A percentile compares a stretch with the other conserved stretches of the same genome.
These are phyloP conservation scores for Chelmon rostratus DNA, from an alignment of 2,797 vertebrate genomes.

Conservation along the genomic window DNA sequence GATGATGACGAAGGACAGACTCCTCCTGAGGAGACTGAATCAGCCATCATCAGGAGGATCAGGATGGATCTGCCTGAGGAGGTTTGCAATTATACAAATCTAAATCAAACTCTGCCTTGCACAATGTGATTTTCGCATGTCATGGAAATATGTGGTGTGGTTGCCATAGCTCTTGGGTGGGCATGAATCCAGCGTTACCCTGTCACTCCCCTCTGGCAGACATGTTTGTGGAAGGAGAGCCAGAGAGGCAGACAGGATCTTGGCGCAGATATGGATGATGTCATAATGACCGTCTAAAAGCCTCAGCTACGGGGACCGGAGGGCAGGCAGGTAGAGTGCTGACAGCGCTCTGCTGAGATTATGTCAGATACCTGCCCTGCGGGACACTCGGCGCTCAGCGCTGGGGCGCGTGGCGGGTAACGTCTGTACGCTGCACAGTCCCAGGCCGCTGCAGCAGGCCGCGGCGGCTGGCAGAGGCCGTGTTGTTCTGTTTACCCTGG, in stretches of 20 bases:
- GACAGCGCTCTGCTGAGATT: slow-evolving; percentile 70
- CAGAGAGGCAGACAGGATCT: slow-evolving; percentile 68
- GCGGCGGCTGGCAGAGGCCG: slow-evolving; percentile 56
- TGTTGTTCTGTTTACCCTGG: slow-evolving; percentile 80
- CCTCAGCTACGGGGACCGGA: slow-evolving; percentile 34
- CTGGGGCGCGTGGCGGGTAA: slow-evolving; percentile 47
- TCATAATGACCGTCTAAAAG: slow-evolving; percentile 78
- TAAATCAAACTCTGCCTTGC: slow-evolving; percentile 48
- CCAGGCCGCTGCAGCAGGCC: slow-evolving; percentile 35
- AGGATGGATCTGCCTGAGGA: not conserved
- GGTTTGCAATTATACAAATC: slow-evolving; percentile 43
- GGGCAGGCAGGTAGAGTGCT: slow-evolving; percentile 71
- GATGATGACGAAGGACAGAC: not conserved
- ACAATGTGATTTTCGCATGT: slow-evolving; percentile 59
- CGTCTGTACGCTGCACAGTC: slow-evolving; percentile 31
- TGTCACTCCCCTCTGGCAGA: slow-evolving; percentile 58
- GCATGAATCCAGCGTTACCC: slow-evolving; percentile 62
- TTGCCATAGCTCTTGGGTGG: slow-evolving; percentile 61
- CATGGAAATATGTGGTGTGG: slow-evolving; percentile 58
- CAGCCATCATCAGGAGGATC: slow-evolving; percentile 9
- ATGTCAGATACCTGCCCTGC: slow-evolving; percentile 72
- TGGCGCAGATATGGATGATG: slow-evolving; percentile 70
- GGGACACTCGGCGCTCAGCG: slow-evolving; percentile 31
- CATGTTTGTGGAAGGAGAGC: slow-evolving; percentile 58
- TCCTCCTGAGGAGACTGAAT: slow-evolving; percentile 14